Evolutionary conservation across 2,797 vertebrate species (phyloP).

Genomic region (Rhinophrynus dorsalis): DNA sequence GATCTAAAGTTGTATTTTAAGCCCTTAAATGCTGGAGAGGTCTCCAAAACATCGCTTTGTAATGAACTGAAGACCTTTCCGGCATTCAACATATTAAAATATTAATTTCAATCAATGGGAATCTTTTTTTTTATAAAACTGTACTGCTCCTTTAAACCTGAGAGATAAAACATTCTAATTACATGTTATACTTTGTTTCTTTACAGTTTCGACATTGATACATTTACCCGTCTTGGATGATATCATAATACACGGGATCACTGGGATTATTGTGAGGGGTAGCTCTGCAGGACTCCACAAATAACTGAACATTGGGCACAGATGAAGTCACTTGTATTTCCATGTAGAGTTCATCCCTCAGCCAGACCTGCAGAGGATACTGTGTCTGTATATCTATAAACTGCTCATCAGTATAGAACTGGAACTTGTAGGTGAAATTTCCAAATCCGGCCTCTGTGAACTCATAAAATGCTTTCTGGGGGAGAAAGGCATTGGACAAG

Average conservation of each 20-base stretch:
- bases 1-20: too few relatives aligned
- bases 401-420: conserved; percentile 23
- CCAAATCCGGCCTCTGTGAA: conserved; percentile 34
- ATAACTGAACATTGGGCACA: conserved; percentile 61
- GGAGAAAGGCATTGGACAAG: conserved; percentile 17
- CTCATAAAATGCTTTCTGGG: conserved; percentile 17
- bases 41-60: too few relatives aligned
- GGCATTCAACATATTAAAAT: too few relatives aligned
- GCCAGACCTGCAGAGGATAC: conserved; percentile 59
- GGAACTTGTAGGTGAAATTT: conserved; percentile 37
- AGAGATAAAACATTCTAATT: too few relatives aligned
- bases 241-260: conserved; percentile 57
- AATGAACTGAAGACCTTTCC: too few relatives aligned
- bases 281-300: conserved; percentile 69
- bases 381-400: conserved; percentile 55
- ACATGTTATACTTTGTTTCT: too few relatives aligned
- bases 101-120: too few relatives aligned
- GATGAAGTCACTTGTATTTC: conserved; percentile 59
- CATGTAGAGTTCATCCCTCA: conserved; percentile 63
- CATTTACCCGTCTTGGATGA: conserved; percentile 53
- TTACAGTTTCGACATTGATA: not conserved
- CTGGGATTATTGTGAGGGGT: conserved; percentile 67
- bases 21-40: too few relatives aligned
- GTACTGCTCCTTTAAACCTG: too few relatives aligned
- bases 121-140: too few relatives aligned